These are phyloP conservation scores for Oryzaephilus surinamensis DNA, from an alignment of 1,140 invertebrate genomes.

Conservation along the genomic window DNA sequence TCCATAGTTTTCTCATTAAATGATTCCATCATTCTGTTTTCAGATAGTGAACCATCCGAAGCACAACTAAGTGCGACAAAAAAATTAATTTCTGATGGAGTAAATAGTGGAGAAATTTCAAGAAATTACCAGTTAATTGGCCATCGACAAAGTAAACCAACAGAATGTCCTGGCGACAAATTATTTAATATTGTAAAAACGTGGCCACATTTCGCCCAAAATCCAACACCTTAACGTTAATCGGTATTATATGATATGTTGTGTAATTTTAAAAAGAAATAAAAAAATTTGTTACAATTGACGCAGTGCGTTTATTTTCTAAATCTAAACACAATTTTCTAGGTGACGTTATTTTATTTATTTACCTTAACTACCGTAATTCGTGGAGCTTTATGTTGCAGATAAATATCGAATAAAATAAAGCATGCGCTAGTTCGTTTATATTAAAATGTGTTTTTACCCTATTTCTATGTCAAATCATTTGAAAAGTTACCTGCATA, in stretches of 20 bases:
- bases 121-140: constrained; percentile 51
- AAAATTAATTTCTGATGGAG: constrained; percentile 49
- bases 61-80: constrained; percentile 26
- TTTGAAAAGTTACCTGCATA: constrained; percentile 6
- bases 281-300: too few relatives aligned
- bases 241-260: too few relatives aligned
- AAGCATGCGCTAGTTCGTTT: constrained; percentile 17
- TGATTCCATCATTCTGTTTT: too few relatives aligned
- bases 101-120: constrained; percentile 44
- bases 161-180: constrained; percentile 53
- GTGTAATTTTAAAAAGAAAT: too few relatives aligned
- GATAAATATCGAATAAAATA: constrained; percentile 18
- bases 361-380: constrained; percentile 19
- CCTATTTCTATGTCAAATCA: constrained; percentile 3
- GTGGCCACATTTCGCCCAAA: constrained; percentile 53
- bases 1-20: too few relatives aligned
- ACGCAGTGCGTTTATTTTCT: too few relatives aligned
- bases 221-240: too few relatives aligned
- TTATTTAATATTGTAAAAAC: constrained; percentile 48
- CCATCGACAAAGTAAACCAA: constrained; percentile 52
- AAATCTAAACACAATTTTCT: too few relatives aligned
- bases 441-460: constrained; percentile 13
- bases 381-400: constrained; percentile 15
- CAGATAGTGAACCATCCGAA: constrained; percentile 33
- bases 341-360: constrained; percentile 13